These are phyloP conservation scores for Liolophura sinensis DNA, from an alignment of 1,140 invertebrate species.

Conservation along the genomic window DNA sequence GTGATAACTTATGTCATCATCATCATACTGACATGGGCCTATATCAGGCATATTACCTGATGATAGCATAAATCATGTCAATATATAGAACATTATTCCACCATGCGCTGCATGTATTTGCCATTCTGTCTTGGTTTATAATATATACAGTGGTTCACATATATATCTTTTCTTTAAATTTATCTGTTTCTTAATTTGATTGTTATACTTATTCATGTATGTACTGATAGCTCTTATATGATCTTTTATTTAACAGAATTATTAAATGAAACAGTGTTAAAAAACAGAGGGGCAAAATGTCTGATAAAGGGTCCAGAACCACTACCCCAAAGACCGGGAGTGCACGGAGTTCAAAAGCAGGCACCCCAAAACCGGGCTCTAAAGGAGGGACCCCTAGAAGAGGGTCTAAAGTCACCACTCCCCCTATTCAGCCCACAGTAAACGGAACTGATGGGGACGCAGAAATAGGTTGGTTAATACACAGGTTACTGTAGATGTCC, in stretches of 20 bases:
- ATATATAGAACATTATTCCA: too few species aligned
- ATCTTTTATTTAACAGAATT: slow-evolving; percentile 18
- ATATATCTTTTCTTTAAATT: not conserved
- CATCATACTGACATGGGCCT: too few species aligned
- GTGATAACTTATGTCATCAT: too few species aligned
- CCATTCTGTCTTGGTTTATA: too few species aligned
- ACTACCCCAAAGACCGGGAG: slow-evolving; percentile 27
- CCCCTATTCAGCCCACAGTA: slow-evolving; percentile 17
- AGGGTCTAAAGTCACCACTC: slow-evolving; percentile 41
- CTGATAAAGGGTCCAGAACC: slow-evolving; percentile 20
- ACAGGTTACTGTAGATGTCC: not conserved
- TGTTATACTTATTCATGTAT: slow-evolving; percentile 1
- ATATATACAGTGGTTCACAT: not conserved
- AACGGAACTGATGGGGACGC: slow-evolving; percentile 4
- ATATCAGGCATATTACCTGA: too few species aligned
- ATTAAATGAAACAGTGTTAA: slow-evolving; percentile 19
- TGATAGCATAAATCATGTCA: too few species aligned
- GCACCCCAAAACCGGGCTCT: slow-evolving; percentile 19
- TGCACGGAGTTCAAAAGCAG: slow-evolving; percentile 30
- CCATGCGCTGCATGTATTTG: too few species aligned
- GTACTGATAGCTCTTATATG: not conserved
- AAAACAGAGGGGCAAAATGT: slow-evolving; percentile 19
- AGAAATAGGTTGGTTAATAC: not conserved
- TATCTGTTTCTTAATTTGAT: not conserved
- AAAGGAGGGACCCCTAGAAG: slow-evolving; percentile 31